These are phyloP conservation scores for Silvanus unidentatus DNA, from an alignment of 2,888 invertebrate species.

Conservation along the genomic window DNA sequence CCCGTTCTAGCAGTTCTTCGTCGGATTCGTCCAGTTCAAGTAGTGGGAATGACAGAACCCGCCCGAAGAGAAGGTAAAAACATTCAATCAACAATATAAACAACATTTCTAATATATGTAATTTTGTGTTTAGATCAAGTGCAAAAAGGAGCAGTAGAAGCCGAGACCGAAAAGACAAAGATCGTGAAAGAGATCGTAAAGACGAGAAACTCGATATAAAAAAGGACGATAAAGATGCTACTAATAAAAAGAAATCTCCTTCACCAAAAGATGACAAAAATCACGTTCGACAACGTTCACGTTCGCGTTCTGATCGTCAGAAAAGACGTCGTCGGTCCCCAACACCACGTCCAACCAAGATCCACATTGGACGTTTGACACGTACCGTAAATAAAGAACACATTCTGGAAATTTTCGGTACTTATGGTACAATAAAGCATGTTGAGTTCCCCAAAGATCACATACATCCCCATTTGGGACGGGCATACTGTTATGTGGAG, in stretches of 20 bases:
- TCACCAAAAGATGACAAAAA: conserved; percentile 32
- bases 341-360: conserved; percentile 84
- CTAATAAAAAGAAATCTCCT: conserved; percentile 36
- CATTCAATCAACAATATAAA: not conserved
- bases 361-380: conserved; percentile 89
- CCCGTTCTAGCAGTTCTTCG: conserved; percentile 49
- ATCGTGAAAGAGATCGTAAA: conserved; percentile 34
- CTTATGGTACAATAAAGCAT: conserved; percentile 77
- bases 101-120: conserved; percentile 6
- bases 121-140: conserved; percentile 26
- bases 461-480: conserved; percentile 79
- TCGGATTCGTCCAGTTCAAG: conserved; percentile 63
- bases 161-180: conserved; percentile 40
- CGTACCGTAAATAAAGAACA: conserved; percentile 90
- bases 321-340: conserved; percentile 78
- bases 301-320: conserved; percentile 58
- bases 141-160: conserved; percentile 36
- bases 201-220: conserved; percentile 35
- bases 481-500: conserved; percentile 94
- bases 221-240: conserved; percentile 42
- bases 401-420: conserved; percentile 84
- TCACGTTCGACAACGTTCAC: conserved; percentile 38
- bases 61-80: conserved; percentile 59
- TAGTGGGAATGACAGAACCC: conserved; percentile 58
- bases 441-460: conserved; percentile 89